Evolutionary conservation across 2,888 invertebrate genomes (phyloP).

Genomic region (Aphrophora alni): DNA sequence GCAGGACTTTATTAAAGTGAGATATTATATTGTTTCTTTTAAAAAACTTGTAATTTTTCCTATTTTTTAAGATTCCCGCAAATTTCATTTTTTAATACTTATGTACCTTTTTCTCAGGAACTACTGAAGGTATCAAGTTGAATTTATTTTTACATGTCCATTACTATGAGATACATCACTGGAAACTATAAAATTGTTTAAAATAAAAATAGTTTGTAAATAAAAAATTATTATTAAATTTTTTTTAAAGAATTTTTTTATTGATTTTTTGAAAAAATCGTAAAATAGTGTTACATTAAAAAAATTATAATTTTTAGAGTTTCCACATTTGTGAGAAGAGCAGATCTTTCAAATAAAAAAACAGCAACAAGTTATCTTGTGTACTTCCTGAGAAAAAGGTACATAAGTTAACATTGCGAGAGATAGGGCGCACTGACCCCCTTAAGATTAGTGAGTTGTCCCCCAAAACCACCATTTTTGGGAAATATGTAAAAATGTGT

Average conservation of each 20-base stretch:
- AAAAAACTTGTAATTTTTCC: neutral
- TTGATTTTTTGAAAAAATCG: neutral
- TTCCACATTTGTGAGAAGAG: conserved; percentile 2
- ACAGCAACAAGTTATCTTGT: neutral
- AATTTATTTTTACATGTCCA: conserved; percentile 7
- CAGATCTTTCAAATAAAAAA: conserved; percentile 14
- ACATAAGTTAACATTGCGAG: too few relatives aligned
- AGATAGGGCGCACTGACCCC: too few relatives aligned
- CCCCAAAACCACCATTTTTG: too few relatives aligned
- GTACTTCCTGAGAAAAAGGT: too few relatives aligned
- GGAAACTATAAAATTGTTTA: conserved; percentile 12
- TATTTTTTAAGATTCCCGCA: conserved; percentile 12
- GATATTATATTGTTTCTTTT: conserved; percentile 6
- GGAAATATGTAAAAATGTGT: too few relatives aligned
- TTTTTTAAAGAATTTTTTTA: conserved; percentile 7
- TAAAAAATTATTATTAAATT: neutral
- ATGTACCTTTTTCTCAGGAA: too few relatives aligned
- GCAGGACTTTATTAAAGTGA: conserved; percentile 19
- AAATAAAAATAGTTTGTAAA: neutral
- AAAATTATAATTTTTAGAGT: neutral
- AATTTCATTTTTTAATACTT: conserved; percentile 12
- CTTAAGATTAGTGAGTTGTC: too few relatives aligned
- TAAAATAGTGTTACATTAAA: conserved; percentile 6
- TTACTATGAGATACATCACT: conserved; percentile 6
- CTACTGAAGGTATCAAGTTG: conserved; percentile 15